Base-by-base conservation (phyloP, 2,888 invertebrate species). In the Andrena chrysosceles region DNA sequence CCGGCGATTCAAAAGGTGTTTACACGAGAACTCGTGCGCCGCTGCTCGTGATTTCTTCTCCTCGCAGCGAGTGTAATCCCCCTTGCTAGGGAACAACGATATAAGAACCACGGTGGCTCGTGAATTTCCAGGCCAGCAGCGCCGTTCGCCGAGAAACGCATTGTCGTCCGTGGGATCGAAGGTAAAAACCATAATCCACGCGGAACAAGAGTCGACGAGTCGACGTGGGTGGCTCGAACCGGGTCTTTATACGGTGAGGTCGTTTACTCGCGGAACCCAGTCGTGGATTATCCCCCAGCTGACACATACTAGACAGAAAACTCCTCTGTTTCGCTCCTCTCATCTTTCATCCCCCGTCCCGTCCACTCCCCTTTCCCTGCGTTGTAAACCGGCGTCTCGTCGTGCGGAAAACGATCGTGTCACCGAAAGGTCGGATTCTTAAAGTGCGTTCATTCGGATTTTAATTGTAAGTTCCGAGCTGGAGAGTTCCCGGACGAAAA, bases 131-230 rank as follows among this genome's bases (percentile, higher is more conserved):
- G 78, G 74, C 74, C 74, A 60, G 49, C 49, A 74, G 62, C 73
- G 68, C 71, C 54, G 69, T 69, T 67, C 83, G 56, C 66, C 52
- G 76, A 33, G 84, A 68, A 84, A 84, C 84, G 84, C 83, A 84
- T 83, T 81, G 84, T 84, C 84, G 83, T 83, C 69, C 80, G 76
- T 83, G 84, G 84, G 83, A 84, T 84, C 83, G 84, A 84, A 84
- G 81, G 85, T 85, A 85, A 85, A 85, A 85, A 82, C 78, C 70
- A 77, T 83, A 81, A 81, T 84, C 84, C 80, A 76, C 80, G 76
- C 74, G 80, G 81, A 74, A 84, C 84, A 84, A 83, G 83, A 83
- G 84, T 83, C 80, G 80, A 83, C 84, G 68, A 82, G 82, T 79
- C 84, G 35, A 83, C 84, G 84, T 84, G 84, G 84, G 84, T 84